Evolutionary conservation across 2,888 invertebrate species (phyloP).

Genomic region (Aelia acuminata): DNA sequence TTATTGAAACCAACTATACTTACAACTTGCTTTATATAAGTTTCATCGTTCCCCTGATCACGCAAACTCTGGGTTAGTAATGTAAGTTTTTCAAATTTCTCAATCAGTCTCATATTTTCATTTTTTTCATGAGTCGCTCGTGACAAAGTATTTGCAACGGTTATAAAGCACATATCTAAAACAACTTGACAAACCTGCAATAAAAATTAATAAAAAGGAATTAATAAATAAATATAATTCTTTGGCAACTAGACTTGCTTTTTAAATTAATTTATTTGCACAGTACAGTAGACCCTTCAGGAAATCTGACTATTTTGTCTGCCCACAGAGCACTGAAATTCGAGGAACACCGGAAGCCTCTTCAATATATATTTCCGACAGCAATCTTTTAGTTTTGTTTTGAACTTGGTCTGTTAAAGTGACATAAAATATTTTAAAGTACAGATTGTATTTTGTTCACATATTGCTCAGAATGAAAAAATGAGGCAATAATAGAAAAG

Average conservation of each 20-base stretch:
- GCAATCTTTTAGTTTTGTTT: no score
- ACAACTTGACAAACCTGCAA: slow-evolving; percentile 78
- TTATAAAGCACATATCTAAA: slow-evolving; percentile 80
- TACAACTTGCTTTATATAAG: slow-evolving; percentile 83
- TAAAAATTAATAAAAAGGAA: background rate
- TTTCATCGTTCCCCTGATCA: slow-evolving; percentile 82
- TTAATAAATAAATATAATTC: background rate
- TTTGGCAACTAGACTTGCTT: background rate
- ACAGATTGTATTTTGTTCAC: no score
- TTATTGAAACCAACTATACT: background rate
- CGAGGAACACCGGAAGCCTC: no score
- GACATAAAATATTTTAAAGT: no score
- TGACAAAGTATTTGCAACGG: slow-evolving; percentile 78
- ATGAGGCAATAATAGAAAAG: no score
- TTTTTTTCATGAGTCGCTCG: slow-evolving; percentile 77
- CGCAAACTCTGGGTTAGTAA: slow-evolving; percentile 85
- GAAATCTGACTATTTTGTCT: no score
- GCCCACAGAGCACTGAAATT: no score
- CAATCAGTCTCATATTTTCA: slow-evolving; percentile 84
- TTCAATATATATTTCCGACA: no score
- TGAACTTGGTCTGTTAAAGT: no score
- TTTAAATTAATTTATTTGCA: no score
- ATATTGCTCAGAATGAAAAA: no score
- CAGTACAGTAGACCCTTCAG: no score
- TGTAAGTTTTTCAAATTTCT: slow-evolving; percentile 89